Evolutionary conservation across 2,113 vertebrate species (phyloP).

Genomic region (Chinchilla lanigera): DNA sequence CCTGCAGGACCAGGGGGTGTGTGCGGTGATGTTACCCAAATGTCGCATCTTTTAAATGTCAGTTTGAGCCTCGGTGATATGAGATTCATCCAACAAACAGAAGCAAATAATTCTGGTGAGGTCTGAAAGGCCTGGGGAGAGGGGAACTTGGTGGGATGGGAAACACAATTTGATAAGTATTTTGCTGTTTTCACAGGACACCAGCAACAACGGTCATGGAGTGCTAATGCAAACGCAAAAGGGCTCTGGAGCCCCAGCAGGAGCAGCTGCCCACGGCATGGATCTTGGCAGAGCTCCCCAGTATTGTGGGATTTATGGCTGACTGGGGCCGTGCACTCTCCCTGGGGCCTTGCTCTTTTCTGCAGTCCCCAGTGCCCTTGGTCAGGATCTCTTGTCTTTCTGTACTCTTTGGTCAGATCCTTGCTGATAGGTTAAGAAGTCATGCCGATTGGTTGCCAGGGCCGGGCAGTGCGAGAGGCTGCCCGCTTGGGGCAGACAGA

Average conservation of each 20-base stretch:
- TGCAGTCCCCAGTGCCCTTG: not conserved
- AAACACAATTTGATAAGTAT: rapidly evolving
- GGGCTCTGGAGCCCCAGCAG: not conserved
- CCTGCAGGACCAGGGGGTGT: too few relatives aligned
- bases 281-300: not conserved
- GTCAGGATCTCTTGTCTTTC: not conserved
- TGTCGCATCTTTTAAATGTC: not conserved
- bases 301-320: not conserved
- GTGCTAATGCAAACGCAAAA: rapidly evolving
- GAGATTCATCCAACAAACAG: not conserved
- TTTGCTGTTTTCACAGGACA: not conserved
- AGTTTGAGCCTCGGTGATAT: not conserved
- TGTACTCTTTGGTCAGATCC: not conserved
- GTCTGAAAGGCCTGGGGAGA: not conserved
- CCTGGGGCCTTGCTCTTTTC: not conserved
- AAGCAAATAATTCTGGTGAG: not conserved
- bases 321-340: not conserved
- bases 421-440: not conserved
- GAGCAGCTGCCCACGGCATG: rapidly evolving
- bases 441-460: not conserved
- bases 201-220: rapidly evolving
- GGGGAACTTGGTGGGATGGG: rapidly evolving
- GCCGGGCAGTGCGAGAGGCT: rapidly evolving
- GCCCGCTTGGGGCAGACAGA: not conserved
- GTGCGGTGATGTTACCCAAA: not conserved